Base-by-base conservation (phyloP, 92 coral and sea anemone genomes). In the Pocillopora grandis region DNA sequence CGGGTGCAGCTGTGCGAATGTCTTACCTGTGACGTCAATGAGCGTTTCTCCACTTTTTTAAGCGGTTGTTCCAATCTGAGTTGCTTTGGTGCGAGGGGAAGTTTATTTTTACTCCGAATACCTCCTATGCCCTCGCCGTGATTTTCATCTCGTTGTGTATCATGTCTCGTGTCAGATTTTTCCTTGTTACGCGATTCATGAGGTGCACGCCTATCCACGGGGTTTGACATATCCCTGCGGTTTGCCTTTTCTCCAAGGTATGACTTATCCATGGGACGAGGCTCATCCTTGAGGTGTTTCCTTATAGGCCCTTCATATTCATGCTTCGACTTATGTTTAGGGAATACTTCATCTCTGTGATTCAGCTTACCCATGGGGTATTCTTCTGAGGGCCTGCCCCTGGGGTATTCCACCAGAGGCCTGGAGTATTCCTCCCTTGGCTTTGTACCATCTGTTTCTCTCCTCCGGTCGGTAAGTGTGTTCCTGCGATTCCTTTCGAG, bases 21-120 rank as follows among this genome's bases (percentile, higher is more conserved):
- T 11, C 8, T 23, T 59, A 81, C 85, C 69, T 71, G 85, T 12
- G 69, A 71, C 20, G 58, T 81, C 74, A 19, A 15, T n/a, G 77
- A 17, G 42, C 69, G 17, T 71, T 71, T 59, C 58, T 36, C 85
- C 13, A 48, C 15, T 17, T 59, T 56, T 12, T 20, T 9, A 36
- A 66, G 31, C 31, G 56, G 65, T 27, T 61, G 59, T 42, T 35
- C 58, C 60, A 14, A 10, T 66, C 36, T 62, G 2, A 11, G 35
- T 11, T 16, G 36, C 64, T 62, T 62, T 36, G 36, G 70, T 33
- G 14, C 35, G 56, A 16, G 11, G 69, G 66, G 75, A 18, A 27
- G 84, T 14, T 31, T 31, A 56, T 19, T 67, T 17, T 48, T 60
- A 20, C 56, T 71, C n/a, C 14, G 35, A 19, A 13, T 23, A 58